Base-by-base conservation (phyloP, 2,888 invertebrate species). In the Zaprionus bogoriensis region DNA sequence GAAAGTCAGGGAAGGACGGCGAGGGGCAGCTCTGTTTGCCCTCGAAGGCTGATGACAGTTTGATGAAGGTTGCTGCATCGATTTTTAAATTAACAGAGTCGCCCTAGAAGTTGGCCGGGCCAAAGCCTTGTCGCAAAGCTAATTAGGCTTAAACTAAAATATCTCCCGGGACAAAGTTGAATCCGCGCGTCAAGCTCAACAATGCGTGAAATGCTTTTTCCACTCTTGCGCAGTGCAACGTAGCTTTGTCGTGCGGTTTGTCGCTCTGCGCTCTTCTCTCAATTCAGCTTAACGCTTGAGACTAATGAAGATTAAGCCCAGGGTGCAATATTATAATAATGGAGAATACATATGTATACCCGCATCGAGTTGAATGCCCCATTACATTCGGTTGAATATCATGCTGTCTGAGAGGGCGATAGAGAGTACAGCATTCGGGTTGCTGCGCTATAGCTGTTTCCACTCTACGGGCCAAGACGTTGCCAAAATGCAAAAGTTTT, bases 11-110 rank as follows among this genome's bases (percentile, higher is more conserved):
- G 38, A 38, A 27, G 27, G 10, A 27, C n/a, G 4, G 12, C n/a
- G 10, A 36, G 14, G 45, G 39, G 44, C 54, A 46, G 55, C 25
- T 32, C 39, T 25, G 9, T 3, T 48, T 9, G 17, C 55, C 51
- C 30, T 47, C 51, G 44, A 64, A 57, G 66, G 68, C 76, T 85
- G 86, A 84, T 87, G 84, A 79, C 83, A 82, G 67, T 85, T 77
- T 87, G 77, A 86, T 84, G 79, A 85, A 83, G 80, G 84, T 81
- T 77, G 58, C 61, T 53, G 64, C 77, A 80, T 86, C 84, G 80
- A 81, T 81, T 81, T 80, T 87, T 84, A 77, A 82, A 87, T 85
- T 86, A 76, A 71, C 80, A 72, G 64, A 67, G 61, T 76, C 80
- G 59, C 66, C 54, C 60, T 58, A 61, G 47, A 53, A 67, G 64